Base-by-base conservation (phyloP, 2,797 vertebrate species). In the Labeo calbasu region DNA sequence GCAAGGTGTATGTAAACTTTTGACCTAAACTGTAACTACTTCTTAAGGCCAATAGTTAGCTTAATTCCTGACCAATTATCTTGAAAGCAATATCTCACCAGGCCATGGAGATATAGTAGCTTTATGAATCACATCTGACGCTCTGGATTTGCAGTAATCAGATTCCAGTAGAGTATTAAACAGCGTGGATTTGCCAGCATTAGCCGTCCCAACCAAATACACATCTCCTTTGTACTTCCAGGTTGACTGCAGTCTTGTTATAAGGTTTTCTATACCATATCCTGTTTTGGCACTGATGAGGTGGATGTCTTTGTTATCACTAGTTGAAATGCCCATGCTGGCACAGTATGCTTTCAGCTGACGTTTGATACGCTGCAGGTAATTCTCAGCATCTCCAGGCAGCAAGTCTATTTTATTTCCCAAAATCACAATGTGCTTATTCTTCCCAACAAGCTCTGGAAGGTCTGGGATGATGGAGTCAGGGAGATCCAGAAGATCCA, bases 41-140 rank as follows among this genome's bases (percentile, higher is more conserved):
- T 5, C 17, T 32, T 28, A 19, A 72, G 13, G 66, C 5, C 43
- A 71, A 17, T 25, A 28, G 50, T 71, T 50, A n/a, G 19, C 28
- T 65, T 17, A 17, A 32, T 63, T 63, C 61, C 61, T 63, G 53
- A 40, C 28, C 51, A 75, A 0, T 40, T 57, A 40, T 55, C 72
- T n/a, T 57, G 1, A 46, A 81, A 15, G 11, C 23, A 48, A 36
- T 3, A 46, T 25, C 86, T 89, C 76, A 99, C 98, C 98, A 57
- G 98, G 98, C 97, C 97, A 99, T 0, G 97, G 90, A 0, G 98
- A 99, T 63, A 98, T 95, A 3, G 98, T 99, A 77, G 98, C 98
- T 83, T 95, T 94, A 87, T 92, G 86, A 48, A 97, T 79, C 8
- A 91, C 53, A 0, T 97, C 93, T 0, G 93, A 77, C 10, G 96